Percentiles rank a stretch among this genome's conserved stretches.
These are phyloP conservation scores for Polypterus senegalus DNA, from an alignment of 2,113 vertebrate genomes.

Conservation along the genomic window DNA sequence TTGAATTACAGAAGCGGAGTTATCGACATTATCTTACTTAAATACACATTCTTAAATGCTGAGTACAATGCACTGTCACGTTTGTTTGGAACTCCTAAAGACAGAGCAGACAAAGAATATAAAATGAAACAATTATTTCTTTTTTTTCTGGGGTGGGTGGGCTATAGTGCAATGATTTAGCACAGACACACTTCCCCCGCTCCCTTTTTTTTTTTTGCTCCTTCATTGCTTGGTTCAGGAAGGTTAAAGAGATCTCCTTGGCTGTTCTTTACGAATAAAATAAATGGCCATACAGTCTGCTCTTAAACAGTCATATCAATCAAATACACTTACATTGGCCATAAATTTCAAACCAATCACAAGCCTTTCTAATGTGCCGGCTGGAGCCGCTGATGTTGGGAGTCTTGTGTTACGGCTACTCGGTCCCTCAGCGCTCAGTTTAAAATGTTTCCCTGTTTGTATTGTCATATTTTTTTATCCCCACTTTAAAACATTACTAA, in stretches of 20 bases:
- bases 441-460: constrained; percentile 42
- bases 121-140: constrained; percentile 3
- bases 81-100: neutral
- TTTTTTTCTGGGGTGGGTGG: constrained; percentile 1
- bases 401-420: constrained; percentile 31
- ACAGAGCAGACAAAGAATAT: constrained; percentile 6
- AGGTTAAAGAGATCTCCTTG: constrained; percentile 27
- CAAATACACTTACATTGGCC: constrained; percentile 42
- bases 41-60: neutral
- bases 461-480: constrained; percentile 55
- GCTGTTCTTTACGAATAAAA: constrained; percentile 38
- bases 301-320: constrained; percentile 47
- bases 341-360: constrained; percentile 45
- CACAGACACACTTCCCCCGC: constrained; percentile 1
- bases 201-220: neutral
- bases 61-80: neutral
- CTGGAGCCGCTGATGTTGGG: constrained; percentile 17
- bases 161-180: too few species aligned
- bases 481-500: constrained; percentile 40
- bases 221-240: constrained; percentile 5
- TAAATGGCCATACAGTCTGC: constrained; percentile 28
- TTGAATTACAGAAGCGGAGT: neutral
- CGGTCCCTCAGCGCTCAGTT: constrained; percentile 8
- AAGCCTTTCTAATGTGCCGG: constrained; percentile 24
- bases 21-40: constrained; percentile 3